Base-by-base conservation (phyloP, 1,140 invertebrate species). In the Ostrea edulis region DNA sequence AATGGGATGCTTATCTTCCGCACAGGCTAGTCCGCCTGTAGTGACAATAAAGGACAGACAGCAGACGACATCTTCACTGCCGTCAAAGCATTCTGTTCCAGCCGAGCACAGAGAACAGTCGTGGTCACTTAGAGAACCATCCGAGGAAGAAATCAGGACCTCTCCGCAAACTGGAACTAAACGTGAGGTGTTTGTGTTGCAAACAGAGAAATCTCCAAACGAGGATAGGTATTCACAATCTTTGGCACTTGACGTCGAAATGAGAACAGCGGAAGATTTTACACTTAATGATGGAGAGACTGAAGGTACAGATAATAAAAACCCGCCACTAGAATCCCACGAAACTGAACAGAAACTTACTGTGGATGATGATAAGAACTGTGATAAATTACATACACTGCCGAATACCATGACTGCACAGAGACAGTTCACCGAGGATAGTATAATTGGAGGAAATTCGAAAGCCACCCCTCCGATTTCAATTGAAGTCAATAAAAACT, bases 1-100 rank as follows among this genome's bases (percentile, higher is more conserved):
- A 9, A 77, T 77, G 68, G 68, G 68, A 77, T 77, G 68, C 35
- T 77, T 77, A 25, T 77, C 68, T 1, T 77, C 68, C 9, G 22
- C 68, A 77, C 68, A 77, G 29, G 68, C 9, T 12, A 29, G 68
- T 77, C 68, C 22, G 68, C 14, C 68, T 11, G 25, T 14, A 14
- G 68, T 77, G 68, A 77, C 68, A 3, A 77, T 77, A 0, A 35
- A 77, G 12, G 29, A 77, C 68, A 77, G 25, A 77, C 68, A 77
- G 68, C 22, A 25, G 14, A 77, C n/a, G 8, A n/a, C 25, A 25
- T 77, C 68, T 35, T 29, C 68, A 35, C 25, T 77, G 22, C 68
- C 68, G 22, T 11, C 22, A 12, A 77, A 77, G 25, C 9, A 14
- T 14, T 25, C 22, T 29, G 11, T 14, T 14, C 14, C 5, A 12